Evolutionary conservation across 1,140 invertebrate genomes (phyloP).

Genomic region (Drosophila pachea): DNA sequence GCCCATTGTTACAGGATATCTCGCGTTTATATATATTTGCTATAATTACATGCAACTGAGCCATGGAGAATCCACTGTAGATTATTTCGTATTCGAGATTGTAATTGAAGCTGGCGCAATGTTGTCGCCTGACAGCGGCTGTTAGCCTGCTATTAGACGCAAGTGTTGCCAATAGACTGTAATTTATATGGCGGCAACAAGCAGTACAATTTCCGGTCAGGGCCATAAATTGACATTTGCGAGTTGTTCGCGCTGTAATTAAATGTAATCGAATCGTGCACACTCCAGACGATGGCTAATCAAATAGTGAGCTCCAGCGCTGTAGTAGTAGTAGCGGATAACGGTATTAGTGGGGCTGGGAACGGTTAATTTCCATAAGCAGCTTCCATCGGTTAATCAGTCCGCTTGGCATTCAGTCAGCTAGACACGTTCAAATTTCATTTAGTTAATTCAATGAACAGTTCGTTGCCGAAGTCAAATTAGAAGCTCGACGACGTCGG

Average conservation of each 20-base stretch:
- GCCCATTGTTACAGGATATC: too few species aligned
- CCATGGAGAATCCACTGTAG: too few species aligned
- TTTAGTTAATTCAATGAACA: constrained; percentile 67
- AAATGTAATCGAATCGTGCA: constrained; percentile 58
- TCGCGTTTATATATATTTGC: too few species aligned
- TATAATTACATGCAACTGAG: too few species aligned
- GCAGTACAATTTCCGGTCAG: constrained; percentile 42
- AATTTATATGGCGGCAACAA: neutral
- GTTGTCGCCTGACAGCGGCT: constrained; percentile 16
- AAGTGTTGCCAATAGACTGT: neutral
- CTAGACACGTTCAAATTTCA: constrained; percentile 70
- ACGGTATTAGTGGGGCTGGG: too few species aligned
- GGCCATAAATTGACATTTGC: constrained; percentile 62
- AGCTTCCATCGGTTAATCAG: constrained; percentile 24
- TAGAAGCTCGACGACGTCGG: neutral
- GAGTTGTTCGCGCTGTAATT: constrained; percentile 59
- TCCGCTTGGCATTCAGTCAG: constrained; percentile 32
- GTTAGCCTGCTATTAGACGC: neutral
- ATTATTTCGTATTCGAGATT: neutral
- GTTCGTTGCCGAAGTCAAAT: constrained; percentile 10
- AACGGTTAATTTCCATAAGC: constrained; percentile 39
- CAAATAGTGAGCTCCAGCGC: neutral
- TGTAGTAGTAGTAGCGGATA: too few species aligned
- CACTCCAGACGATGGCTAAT: neutral
- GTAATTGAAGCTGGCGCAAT: neutral